Evolutionary conservation across 2,888 invertebrate genomes (phyloP).

Genomic region (Papilio gigon): DNA sequence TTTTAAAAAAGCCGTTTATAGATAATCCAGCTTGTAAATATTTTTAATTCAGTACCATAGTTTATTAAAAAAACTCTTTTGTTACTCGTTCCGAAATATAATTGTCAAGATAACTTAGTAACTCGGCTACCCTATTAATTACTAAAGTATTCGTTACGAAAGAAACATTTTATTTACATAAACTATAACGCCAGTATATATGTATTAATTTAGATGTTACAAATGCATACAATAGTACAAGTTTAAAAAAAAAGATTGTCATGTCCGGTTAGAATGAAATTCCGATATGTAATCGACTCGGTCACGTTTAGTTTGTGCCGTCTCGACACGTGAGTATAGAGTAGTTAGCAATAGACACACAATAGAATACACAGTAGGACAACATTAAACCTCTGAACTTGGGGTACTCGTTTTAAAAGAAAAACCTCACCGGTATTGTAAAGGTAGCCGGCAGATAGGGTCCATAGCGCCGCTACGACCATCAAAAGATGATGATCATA

Average conservation of each 20-base stretch:
- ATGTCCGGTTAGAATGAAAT: slow-evolving; percentile 4
- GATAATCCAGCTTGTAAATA: not conserved
- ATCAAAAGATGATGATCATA: slow-evolving; percentile 83
- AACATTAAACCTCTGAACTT: slow-evolving; percentile 67
- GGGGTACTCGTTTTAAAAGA: slow-evolving; percentile 65
- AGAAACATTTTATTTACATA: not conserved
- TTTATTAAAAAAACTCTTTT: not conserved
- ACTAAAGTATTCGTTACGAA: not conserved
- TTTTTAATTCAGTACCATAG: not conserved
- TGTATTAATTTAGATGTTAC: not conserved
- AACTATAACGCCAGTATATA: not conserved
- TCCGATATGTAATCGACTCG: slow-evolving; percentile 6
- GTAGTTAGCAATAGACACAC: slow-evolving; percentile 40
- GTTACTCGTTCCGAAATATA: not conserved
- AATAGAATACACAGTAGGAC: slow-evolving; percentile 60
- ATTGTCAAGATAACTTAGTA: not conserved
- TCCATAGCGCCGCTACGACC: slow-evolving; percentile 79
- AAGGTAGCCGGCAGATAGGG: slow-evolving; percentile 73
- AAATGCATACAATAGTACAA: not conserved
- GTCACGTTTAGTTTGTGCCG: slow-evolving; percentile 12
- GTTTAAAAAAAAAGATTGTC: not conserved
- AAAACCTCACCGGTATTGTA: slow-evolving; percentile 77
- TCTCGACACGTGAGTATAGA: slow-evolving; percentile 14
- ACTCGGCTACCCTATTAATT: not conserved
- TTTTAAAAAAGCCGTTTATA: not conserved